phyloP scores from a whole-genome alignment of 2,888 invertebrate genomes.

The Hydroisotoma schaefferi region DNA sequence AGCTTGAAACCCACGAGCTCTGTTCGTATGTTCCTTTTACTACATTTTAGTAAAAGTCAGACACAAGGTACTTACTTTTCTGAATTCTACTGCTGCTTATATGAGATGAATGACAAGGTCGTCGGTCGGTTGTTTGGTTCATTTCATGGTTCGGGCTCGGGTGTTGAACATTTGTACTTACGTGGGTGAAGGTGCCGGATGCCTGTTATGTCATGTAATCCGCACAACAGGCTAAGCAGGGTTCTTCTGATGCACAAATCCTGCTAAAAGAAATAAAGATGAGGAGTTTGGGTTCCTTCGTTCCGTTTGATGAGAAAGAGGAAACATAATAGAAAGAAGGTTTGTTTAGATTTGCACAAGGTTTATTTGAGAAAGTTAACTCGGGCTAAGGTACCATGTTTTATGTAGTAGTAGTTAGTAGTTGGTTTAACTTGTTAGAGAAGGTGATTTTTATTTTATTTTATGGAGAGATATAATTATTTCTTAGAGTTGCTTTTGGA shows the following conservation, averaged over 20 bases:
- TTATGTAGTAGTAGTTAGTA: not conserved
- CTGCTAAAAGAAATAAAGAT: no score
- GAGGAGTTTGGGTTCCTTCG: no score
- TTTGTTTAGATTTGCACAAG: slow-evolving; percentile 3
- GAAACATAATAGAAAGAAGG: not conserved
- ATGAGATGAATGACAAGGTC: no score
- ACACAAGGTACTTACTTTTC: no score
- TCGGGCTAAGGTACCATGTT: not conserved
- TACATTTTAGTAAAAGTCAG: no score
- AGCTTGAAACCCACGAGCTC: no score
- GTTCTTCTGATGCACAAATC: no score
- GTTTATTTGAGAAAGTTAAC: slow-evolving; percentile 3
- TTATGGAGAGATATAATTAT: not conserved
- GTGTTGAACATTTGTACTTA: not conserved
- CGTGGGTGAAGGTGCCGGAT: not conserved
- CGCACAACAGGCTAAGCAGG: no score
- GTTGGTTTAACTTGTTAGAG: not conserved
- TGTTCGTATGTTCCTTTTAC: no score
- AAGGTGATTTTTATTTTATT: not conserved
- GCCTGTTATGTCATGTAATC: not conserved
- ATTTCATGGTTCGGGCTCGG: not conserved
- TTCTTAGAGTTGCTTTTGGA: no score
- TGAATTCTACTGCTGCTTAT: no score
- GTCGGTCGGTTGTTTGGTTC: no score
- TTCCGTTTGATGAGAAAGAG: not conserved